phyloP scores from a whole-genome alignment of 2,888 invertebrate genomes.

The Sepioteuthis lessoniana region DNA sequence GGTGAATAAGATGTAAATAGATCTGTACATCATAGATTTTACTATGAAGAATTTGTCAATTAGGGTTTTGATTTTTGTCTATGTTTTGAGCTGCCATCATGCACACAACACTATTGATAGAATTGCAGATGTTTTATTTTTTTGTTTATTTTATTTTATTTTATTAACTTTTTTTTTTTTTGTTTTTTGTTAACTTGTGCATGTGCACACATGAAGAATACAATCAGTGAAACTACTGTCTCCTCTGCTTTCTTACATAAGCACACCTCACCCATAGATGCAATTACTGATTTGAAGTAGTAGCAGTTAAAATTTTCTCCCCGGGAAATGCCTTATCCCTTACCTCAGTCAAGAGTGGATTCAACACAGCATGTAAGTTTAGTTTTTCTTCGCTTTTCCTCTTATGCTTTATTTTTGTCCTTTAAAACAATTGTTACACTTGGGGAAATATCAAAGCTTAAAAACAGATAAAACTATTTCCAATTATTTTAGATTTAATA shows the following conservation, averaged over 20 bases:
- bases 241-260: neutral
- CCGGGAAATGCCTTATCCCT: neutral
- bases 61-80: neutral
- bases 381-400: slow-evolving; percentile 18
- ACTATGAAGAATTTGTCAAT: neutral
- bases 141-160: neutral
- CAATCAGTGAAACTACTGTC: slow-evolving; percentile 33
- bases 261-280: slow-evolving; percentile 21
- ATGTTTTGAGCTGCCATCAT: neutral
- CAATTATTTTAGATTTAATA: neutral
- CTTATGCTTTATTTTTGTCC: neutral
- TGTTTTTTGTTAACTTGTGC: neutral
- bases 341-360: neutral
- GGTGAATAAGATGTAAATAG: neutral
- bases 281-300: slow-evolving; percentile 33
- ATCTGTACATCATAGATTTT: neutral
- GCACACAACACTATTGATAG: slow-evolving; percentile 15
- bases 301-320: neutral
- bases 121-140: neutral
- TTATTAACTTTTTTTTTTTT: neutral
- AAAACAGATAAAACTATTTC: neutral
- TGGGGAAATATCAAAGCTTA: neutral
- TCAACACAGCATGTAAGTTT: neutral
- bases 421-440: neutral
- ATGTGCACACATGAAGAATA: slow-evolving; percentile 1